Conservation (phyloP, 2,113 vertebrate species). For the Phasianus colchicus region DNA sequence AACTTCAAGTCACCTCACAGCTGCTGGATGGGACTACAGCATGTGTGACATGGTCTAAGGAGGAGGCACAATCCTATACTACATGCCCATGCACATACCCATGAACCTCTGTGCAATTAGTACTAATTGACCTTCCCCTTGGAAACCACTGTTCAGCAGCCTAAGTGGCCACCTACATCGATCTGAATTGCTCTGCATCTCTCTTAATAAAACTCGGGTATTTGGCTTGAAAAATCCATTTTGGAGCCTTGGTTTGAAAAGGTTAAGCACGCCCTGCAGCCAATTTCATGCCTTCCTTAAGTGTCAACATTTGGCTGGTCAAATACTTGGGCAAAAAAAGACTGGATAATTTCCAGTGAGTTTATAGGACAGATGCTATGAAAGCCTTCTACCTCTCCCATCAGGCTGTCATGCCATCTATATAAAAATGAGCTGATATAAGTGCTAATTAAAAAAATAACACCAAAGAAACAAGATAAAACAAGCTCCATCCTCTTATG, state of each 20-base stretch:
- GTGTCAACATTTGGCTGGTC: slow-evolving; percentile 12
- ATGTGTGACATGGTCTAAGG: slow-evolving; percentile 34
- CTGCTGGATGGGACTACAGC: slow-evolving; percentile 7
- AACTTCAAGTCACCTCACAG: slow-evolving; percentile 55
- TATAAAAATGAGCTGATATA: slow-evolving; percentile 27
- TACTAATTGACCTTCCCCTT: neutral
- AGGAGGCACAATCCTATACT: neutral
- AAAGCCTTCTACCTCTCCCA: neutral
- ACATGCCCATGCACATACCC: accelerated
- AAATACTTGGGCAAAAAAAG: slow-evolving; percentile 35
- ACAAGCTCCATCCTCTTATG: neutral
- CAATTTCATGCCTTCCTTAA: slow-evolving; percentile 16
- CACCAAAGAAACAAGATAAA: neutral
- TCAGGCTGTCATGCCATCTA: neutral
- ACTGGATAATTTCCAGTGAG: neutral
- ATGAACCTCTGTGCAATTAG: neutral
- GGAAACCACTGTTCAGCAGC: neutral
- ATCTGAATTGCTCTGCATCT: neutral
- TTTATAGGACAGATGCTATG: slow-evolving; percentile 34
- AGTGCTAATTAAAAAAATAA: neutral
- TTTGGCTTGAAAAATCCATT: slow-evolving; percentile 34
- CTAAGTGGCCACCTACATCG: neutral
- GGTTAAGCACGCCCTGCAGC: slow-evolving; percentile 30
- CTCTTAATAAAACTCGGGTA: neutral
- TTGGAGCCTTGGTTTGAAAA: slow-evolving; percentile 15